Evolutionary conservation across 2,888 invertebrate species (phyloP), one percentile per base, ranked within the genome.

Genomic region (Melangyna quadrimaculata): DNA sequence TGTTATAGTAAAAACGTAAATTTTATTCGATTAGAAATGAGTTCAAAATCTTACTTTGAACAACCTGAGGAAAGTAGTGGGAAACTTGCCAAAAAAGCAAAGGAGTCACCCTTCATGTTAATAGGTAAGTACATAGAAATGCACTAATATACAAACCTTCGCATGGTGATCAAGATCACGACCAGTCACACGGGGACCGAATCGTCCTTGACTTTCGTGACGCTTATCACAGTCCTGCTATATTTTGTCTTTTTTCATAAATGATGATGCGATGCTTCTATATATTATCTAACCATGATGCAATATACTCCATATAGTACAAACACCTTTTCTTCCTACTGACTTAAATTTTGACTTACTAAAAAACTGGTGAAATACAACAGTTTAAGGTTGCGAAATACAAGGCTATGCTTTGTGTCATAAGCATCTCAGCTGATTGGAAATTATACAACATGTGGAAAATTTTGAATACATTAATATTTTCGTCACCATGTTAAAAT

Each of bases 91-190:
- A 93, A 94, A 87, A 96, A 96, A 90, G 94, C 95, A 2, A 95
- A 95, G 90, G 96, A 96, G 89, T 94, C 95, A 1, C 96, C 96
- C 0, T 95, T 95, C 89, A 95, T 96, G 94, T 93, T 95, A 57
- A 92, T 95, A 88, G 96, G 96, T 96, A 93, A 93, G 94, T 89
- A 24, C 5, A 51, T 48, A 10, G 10, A 19, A 14, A 35, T 35
- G 27, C 10, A 69, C 7, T 24, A 48, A 24, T 43, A 51, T 8
- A 53, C 4, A 29, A 37, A 10, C 29, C 43, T 35, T 12, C 17
- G 48, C 29, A 61, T 67, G 51, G 5, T 8, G 45, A 22, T 74
- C 67, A 78, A 71, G 59, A 75, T 79, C 79, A 79, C 24, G 32
- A 79, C 3, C 40, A 8, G 14, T 14, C 24, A 1, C 32, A 24